Base-by-base conservation (phyloP, 2,113 vertebrate genomes). In the Cyanoderma ruficeps region DNA sequence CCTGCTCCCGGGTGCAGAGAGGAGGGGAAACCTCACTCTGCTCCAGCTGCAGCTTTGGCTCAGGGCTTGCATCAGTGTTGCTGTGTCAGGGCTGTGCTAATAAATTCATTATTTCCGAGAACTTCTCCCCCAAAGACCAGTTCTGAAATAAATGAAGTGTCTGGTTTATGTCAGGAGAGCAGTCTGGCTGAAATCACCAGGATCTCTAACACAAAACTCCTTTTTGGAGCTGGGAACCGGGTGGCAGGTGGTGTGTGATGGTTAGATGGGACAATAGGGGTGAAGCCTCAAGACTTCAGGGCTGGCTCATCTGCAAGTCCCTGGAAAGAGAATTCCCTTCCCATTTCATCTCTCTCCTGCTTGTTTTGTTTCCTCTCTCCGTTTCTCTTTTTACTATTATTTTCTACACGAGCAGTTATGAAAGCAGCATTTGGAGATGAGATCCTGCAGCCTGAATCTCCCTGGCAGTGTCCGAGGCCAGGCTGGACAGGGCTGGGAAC, bases 221-320 rank as follows among this genome's bases (percentile, higher is more conserved):
- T 33, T 46, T 28, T 6, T 4, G 17, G 50, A 81, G 39, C 24
- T 56, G 39, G 71, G 41, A 72, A 1, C 1, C 0, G 21, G 27
- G 11, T 21, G 47, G 57, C 37, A 63, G 35, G 12, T 13, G 1
- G 4, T 11, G 60, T 31, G 44, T 28, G 46, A 6, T 56, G 35
- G 15, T 33, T 15, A 19, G 23, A 21, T 33, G 44, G 44, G 37
- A 27, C 30, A 18, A 3, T 19, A 5, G 9, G 21, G 39, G 42
- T 31, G 41, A 18, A 60, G 12, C 31, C 25, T 33, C 2, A 57
- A 49, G 15, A 7, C 22, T 42, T 60, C 9, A 49, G 33, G n/a
- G 35, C 20, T 39, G 11, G 4, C 17, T 55, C 20, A 11, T 9
- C 8, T 22, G 0, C 3, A 4, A 15, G 20, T 30, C 52, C 7